Percentiles rank a stretch among this genome's conserved stretches.
phyloP scores from a whole-genome alignment of 2,113 vertebrate species.

The Rhynchomys soricoides region DNA sequence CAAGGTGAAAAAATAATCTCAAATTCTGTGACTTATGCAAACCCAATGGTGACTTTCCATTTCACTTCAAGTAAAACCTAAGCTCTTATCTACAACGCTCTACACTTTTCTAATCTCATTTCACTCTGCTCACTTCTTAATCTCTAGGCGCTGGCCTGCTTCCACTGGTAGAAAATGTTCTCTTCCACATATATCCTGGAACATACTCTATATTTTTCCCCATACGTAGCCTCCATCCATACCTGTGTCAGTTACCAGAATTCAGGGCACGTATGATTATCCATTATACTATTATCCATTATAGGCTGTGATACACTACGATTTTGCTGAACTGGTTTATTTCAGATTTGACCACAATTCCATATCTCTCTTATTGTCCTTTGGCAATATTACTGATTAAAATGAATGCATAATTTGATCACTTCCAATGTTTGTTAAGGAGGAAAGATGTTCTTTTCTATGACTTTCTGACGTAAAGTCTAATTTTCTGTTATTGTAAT shows the following conservation, averaged over 20 bases:
- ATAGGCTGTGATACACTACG: not conserved
- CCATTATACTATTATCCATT: not conserved
- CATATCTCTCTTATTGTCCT: not conserved
- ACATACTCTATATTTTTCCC: not conserved
- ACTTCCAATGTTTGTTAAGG: not conserved
- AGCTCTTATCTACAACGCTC: not conserved
- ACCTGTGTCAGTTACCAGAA: not conserved
- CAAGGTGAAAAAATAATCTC: not conserved
- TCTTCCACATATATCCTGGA: not conserved
- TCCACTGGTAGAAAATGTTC: not conserved
- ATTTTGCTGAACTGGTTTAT: not conserved
- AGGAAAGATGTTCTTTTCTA: not conserved
- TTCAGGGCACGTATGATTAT: not conserved
- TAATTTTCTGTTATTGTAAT: not conserved
- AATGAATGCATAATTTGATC: not conserved
- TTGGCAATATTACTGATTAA: not conserved
- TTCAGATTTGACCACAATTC: not conserved
- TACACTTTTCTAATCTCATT: not conserved
- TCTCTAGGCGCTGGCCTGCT: not conserved
- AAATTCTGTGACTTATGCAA: not conserved
- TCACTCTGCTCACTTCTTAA: not conserved
- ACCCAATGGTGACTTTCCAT: not conserved
- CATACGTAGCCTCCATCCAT: not conserved
- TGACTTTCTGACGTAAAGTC: slow-evolving; percentile 22
- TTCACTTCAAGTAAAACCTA: not conserved